Base-by-base conservation (phyloP, 1,140 invertebrate genomes). In the Scaptomyza hsui region DNA sequence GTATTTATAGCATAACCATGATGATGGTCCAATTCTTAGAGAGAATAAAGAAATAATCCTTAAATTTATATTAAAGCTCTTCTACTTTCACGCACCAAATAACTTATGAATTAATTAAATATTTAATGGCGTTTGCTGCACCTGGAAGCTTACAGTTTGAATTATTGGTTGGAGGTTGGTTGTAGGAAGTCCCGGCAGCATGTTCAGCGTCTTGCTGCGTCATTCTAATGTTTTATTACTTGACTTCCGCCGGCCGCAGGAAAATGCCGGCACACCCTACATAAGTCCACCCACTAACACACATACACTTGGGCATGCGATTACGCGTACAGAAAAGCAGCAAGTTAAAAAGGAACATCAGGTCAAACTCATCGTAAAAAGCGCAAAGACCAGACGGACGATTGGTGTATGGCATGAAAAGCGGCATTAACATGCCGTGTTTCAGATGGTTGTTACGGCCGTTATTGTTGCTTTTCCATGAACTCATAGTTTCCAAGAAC, bases 171-270 rank as follows among this genome's bases (percentile, higher is more conserved):
- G 21, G 7, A 29, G 26, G 29, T 39, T 65, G 63, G 49, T 82
- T 68, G 37, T n/a, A n/a, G n/a, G n/a, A 29, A 32, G 81, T 63
- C 69, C 57, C 73, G 72, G 71, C 80, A 75, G 69, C 62, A 71
- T 72, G 57, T 83, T 61, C 72, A 63, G 72, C 59, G 72, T 69
- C 72, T 79, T 76, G 76, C 53, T 86, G 64, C 77, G 64, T 74
- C 75, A 75, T 78, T 82, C 88, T 82, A 64, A 78, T 89, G 80
- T 88, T 90, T 80, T 86, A 88, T 89, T 79, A 90, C 82, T 59
- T 63, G 75, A 92, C 92, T 92, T 93, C 81, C 92, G 92, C 53
- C 37, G 64, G 59, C 73, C 53, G 47, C 69, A 86, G 71, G 39
- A 57, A 59, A 62, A 80, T 64, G 49, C 57, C 44, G 41, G 35